Evolutionary conservation across 2,888 invertebrate species (phyloP).

Genomic region (Oasisia sp.): DNA sequence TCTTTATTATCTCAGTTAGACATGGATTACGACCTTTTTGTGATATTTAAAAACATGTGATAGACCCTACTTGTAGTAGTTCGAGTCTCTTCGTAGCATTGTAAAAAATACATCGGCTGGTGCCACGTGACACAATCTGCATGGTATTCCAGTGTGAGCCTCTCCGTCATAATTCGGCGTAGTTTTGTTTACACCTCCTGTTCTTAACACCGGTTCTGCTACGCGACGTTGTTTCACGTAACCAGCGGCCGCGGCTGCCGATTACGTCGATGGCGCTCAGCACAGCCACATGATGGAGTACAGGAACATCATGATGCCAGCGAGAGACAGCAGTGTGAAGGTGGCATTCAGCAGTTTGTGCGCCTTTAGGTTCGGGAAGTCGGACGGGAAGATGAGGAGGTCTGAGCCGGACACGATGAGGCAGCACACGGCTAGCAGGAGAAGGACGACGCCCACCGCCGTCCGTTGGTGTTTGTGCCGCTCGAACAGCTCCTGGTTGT

Average conservation of each 20-base stretch:
- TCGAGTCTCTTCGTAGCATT: background rate
- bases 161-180: background rate
- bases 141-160: background rate
- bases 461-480: background rate
- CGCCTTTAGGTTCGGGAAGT: background rate
- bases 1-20: too few species aligned
- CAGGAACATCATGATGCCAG: conserved; percentile 3
- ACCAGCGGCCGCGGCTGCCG: background rate
- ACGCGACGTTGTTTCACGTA: background rate
- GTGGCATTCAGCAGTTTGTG: background rate
- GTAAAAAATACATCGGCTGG: background rate
- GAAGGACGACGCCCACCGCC: background rate
- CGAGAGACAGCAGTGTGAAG: background rate
- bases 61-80: background rate
- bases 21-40: too few species aligned
- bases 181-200: background rate
- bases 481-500: conserved; percentile 3
- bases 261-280: background rate
- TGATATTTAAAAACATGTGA: too few species aligned
- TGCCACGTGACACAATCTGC: too few species aligned
- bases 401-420: conserved; percentile 6
- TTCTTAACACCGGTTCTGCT: background rate
- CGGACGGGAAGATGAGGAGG: conserved; percentile 6
- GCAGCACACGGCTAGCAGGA: background rate
- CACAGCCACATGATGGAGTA: conserved; percentile 10